Base-by-base conservation (phyloP, 1,140 invertebrate genomes). In the Bombus sylvicola region DNA sequence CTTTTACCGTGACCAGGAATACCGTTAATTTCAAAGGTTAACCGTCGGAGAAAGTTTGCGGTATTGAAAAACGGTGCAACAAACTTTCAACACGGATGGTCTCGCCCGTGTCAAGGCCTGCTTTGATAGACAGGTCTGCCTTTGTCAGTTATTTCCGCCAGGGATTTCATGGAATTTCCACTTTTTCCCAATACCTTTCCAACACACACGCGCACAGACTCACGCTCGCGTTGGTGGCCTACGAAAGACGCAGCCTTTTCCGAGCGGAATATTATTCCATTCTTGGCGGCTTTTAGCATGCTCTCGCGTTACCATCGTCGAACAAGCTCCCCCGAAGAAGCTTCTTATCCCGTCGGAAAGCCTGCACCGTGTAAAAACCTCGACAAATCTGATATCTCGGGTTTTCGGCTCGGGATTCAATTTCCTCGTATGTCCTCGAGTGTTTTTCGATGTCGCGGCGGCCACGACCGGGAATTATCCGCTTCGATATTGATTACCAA, bases 331-430 rank as follows among this genome's bases (percentile, higher is more conserved):
- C 62, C 18, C 12, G 15, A 57, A 41, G 71, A 79, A 88, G 87
- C 88, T 76, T 69, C 74, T 88, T 82, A 79, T 86, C 83, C 78
- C 18, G 12, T 41, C 10, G 18, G 39, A 75, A 80, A 88, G 80
- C 86, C 74, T 68, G 86, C 79, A 64, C 75, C 72, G 82, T 18
- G 73, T 18, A 37, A 28, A 85, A 86, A 76, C 62, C 87, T 68
- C 37, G 68, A 37, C 68, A 77, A 88, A 88, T 81, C 82, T 66
- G 64, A 77, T 83, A 77, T 41, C 77, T 28, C 12, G 34, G 39
- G 22, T 74, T 64, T 66, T 74, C 74, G 62, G 6, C 1, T n/a
- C 41, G 37, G 53, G 53, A 68, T 78, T 85, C 82, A 81, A 89
- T 88, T 85, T 75, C 41, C n/a, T 31, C 31, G 47, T 28, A 37